These are phyloP conservation scores for Calephelis perditalis DNA, from an alignment of 2,888 invertebrate genomes.

Conservation along the genomic window DNA sequence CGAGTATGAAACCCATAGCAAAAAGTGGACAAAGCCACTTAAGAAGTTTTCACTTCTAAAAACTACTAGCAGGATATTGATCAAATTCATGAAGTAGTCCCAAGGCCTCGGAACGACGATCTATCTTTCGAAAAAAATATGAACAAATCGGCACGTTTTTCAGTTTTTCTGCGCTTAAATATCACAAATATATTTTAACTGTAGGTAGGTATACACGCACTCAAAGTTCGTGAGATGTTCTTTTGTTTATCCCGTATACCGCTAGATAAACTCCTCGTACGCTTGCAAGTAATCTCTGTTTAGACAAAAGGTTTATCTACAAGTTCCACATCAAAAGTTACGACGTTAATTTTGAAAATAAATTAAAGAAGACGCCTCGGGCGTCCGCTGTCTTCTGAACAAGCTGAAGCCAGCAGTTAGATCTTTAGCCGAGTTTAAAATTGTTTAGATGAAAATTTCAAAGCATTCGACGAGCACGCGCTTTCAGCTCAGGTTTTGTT, in stretches of 20 bases:
- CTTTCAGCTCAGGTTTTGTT: conserved; percentile 48
- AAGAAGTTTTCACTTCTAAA: too few relatives aligned
- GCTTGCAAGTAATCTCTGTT: conserved; percentile 13
- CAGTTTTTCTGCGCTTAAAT: too few relatives aligned
- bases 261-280: conserved; percentile 2
- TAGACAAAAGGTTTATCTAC: conserved; percentile 27
- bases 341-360: conserved; percentile 59
- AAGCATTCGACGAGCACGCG: conserved; percentile 53
- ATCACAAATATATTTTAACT: too few relatives aligned
- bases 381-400: conserved; percentile 42
- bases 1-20: too few relatives aligned
- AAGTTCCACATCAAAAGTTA: conserved; percentile 38
- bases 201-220: too few relatives aligned
- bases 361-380: conserved; percentile 58
- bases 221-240: too few relatives aligned
- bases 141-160: too few relatives aligned
- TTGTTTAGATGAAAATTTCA: conserved; percentile 63
- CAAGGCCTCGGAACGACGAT: too few relatives aligned
- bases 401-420: conserved; percentile 48
- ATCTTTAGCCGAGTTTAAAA: conserved; percentile 49
- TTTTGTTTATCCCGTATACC: conserved; percentile 5
- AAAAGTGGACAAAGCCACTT: too few relatives aligned
- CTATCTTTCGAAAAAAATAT: too few relatives aligned
- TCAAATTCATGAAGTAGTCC: too few relatives aligned
- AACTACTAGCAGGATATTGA: too few relatives aligned